phyloP scores from a whole-genome alignment of 1,140 invertebrate genomes.

The Agrilus planipennis region DNA sequence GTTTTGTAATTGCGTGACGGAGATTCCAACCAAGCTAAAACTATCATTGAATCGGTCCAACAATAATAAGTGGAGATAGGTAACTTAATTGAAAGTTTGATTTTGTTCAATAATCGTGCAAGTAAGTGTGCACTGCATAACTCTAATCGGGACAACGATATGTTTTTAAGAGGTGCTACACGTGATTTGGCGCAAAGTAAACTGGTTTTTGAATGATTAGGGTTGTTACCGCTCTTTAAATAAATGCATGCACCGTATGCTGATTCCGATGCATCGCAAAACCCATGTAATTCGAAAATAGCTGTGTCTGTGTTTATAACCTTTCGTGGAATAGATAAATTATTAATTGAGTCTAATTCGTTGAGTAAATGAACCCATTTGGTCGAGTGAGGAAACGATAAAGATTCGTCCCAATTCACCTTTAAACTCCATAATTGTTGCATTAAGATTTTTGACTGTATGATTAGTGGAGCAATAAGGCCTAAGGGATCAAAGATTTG shows the following conservation, averaged over 20 bases:
- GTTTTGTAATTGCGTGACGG: slow-evolving; percentile 13
- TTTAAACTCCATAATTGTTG: slow-evolving; percentile 30
- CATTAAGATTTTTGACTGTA: slow-evolving; percentile 34
- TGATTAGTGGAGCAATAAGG: slow-evolving; percentile 28
- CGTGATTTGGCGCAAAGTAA: slow-evolving; percentile 14
- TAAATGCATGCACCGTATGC: too few relatives aligned
- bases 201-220: neutral
- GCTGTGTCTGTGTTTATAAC: neutral
- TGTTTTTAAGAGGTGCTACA: slow-evolving; percentile 29
- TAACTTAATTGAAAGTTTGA: neutral
- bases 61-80: neutral
- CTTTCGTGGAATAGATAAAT: slow-evolving; percentile 1
- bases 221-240: slow-evolving; percentile 3
- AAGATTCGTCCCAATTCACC: slow-evolving; percentile 5
- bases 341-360: neutral
- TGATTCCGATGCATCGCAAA: slow-evolving; percentile 22
- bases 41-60: slow-evolving; percentile 21
- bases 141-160: slow-evolving; percentile 21
- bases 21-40: slow-evolving; percentile 21
- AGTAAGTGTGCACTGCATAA: slow-evolving; percentile 16
- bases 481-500: slow-evolving; percentile 30
- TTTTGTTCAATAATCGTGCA: slow-evolving; percentile 9
- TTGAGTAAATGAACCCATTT: neutral
- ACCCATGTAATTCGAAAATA: slow-evolving; percentile 6
- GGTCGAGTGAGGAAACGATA: neutral